A percentile compares a stretch with the other conserved stretches of the same genome.
Evolutionary conservation across 2,888 invertebrate genomes (phyloP).

Genomic region (Eristalis tenax): DNA sequence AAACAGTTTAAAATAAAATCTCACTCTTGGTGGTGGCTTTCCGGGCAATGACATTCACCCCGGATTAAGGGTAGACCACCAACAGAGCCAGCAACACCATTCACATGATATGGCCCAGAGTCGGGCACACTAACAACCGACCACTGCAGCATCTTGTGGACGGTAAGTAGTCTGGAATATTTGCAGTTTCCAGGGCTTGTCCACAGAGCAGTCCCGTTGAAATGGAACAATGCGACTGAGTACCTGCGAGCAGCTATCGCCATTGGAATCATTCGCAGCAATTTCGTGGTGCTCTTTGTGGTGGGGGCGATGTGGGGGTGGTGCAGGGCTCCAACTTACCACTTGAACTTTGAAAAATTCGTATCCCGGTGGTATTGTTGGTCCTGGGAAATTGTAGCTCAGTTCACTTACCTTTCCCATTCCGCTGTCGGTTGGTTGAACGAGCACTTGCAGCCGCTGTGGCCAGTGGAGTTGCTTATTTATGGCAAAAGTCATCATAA

Average conservation of each 20-base stretch:
- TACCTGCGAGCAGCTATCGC: conserved; percentile 35
- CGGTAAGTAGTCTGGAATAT: conserved; percentile 39
- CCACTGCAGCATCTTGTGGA: conserved; percentile 41
- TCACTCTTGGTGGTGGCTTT: neutral
- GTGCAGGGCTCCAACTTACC: neutral
- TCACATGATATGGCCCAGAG: conserved; percentile 22
- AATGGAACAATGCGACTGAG: conserved; percentile 57
- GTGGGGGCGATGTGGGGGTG: too few species aligned
- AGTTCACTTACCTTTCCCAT: neutral
- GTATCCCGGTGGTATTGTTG: neutral
- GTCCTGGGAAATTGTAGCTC: conserved; percentile 28
- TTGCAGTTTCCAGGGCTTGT: conserved; percentile 45
- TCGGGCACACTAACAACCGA: conserved; percentile 38
- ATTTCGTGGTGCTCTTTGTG: neutral
- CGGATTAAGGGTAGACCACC: conserved; percentile 54
- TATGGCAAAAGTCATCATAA: neutral
- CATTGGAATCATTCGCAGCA: conserved; percentile 25
- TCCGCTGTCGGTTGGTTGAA: neutral
- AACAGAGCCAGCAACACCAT: conserved; percentile 1
- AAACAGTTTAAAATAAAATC: conserved; percentile 32
- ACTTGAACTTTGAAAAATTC: neutral
- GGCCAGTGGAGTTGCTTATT: conserved; percentile 9
- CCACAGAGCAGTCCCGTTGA: conserved; percentile 1
- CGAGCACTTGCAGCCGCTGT: neutral
- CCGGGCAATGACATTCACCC: conserved; percentile 60